Percentiles rank a stretch among this genome's conserved stretches.
These are phyloP conservation scores for Mythimna vitellina DNA, from an alignment of 2,888 invertebrate species.

Conservation along the genomic window DNA sequence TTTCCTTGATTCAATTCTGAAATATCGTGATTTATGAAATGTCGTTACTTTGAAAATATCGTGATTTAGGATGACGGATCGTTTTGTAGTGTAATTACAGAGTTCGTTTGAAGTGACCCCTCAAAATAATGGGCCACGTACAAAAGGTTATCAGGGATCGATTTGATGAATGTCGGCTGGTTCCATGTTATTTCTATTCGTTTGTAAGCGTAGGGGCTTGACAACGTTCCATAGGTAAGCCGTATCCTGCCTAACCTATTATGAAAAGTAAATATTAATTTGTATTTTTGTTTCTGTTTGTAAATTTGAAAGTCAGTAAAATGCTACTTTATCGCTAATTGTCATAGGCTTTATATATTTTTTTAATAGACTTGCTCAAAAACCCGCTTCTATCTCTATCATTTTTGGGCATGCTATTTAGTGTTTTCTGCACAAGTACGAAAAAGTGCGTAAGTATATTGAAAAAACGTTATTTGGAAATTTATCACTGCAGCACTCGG, in stretches of 20 bases:
- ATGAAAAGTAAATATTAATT: too few relatives aligned
- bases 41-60: constrained; percentile 20
- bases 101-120: constrained; percentile 15
- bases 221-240: not conserved
- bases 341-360: too few relatives aligned
- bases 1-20: constrained; percentile 35
- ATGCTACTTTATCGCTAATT: too few relatives aligned
- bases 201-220: constrained; percentile 16
- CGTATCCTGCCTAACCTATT: not conserved
- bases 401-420: too few relatives aligned
- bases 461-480: too few relatives aligned
- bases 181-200: constrained; percentile 31
- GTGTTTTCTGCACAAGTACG: too few relatives aligned
- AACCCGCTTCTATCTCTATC: too few relatives aligned
- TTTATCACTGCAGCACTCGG: too few relatives aligned
- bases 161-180: constrained; percentile 29
- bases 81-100: constrained; percentile 12
- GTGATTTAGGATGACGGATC: not conserved
- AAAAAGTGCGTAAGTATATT: too few relatives aligned
- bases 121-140: constrained; percentile 16
- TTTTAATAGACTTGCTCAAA: too few relatives aligned
- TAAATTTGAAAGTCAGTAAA: too few relatives aligned
- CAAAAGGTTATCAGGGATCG: constrained; percentile 45
- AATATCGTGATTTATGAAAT: constrained; percentile 13
- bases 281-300: too few relatives aligned